These are phyloP conservation scores for Lepidotrigona ventralis DNA, from an alignment of 1,140 invertebrate genomes.

Conservation along the genomic window DNA sequence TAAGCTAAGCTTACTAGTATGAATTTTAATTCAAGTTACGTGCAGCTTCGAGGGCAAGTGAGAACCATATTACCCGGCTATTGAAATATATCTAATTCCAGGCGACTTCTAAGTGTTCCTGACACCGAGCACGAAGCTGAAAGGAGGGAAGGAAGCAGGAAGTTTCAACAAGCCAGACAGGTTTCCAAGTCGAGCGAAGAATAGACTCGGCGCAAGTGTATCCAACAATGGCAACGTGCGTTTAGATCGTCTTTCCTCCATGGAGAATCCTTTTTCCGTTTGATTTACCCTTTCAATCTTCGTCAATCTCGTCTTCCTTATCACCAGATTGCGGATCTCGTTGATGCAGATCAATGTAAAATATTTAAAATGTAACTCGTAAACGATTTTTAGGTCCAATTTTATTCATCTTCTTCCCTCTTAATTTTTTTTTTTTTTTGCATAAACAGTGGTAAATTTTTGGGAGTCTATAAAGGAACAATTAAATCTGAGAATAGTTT, in stretches of 20 bases:
- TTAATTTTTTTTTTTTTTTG: too few relatives aligned
- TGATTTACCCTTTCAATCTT: neutral
- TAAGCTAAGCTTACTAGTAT: neutral
- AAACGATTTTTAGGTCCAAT: too few relatives aligned
- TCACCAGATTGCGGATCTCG: too few relatives aligned
- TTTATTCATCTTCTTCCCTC: too few relatives aligned
- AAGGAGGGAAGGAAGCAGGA: conserved; percentile 1
- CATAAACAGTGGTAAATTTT: too few relatives aligned
- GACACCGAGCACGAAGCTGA: conserved; percentile 4
- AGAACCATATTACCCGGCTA: neutral
- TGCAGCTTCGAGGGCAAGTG: neutral
- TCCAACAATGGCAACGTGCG: conserved; percentile 16
- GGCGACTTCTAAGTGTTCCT: neutral
- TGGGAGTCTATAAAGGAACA: neutral
- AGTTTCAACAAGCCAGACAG: conserved; percentile 31
- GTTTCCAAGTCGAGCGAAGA: conserved; percentile 8
- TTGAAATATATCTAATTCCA: conserved; percentile 32
- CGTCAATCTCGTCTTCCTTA: neutral
- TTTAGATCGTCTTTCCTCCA: neutral
- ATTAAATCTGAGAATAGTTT: neutral
- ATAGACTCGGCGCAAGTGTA: neutral
- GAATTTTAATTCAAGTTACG: neutral
- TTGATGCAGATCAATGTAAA: too few relatives aligned
- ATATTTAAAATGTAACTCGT: too few relatives aligned
- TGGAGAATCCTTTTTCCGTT: neutral